Conservation (phyloP, 2,113 vertebrate genomes). For the Psilopogon haemacephalus region DNA sequence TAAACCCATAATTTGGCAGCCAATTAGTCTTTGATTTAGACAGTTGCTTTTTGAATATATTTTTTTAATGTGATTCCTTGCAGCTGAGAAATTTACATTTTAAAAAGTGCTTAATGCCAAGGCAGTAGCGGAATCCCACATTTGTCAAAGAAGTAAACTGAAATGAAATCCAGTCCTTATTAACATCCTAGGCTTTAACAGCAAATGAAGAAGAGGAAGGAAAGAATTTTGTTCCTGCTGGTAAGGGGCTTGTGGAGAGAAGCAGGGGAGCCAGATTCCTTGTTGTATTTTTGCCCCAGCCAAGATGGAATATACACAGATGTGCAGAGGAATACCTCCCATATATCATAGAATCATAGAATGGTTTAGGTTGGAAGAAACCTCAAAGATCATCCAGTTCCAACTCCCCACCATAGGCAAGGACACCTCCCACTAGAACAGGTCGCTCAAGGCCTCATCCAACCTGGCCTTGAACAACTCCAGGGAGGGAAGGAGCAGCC, state of each 20-base stretch:
- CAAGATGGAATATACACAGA: background rate
- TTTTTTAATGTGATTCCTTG: slow-evolving; percentile 64
- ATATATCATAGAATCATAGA: background rate
- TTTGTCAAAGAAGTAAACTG: slow-evolving; percentile 64
- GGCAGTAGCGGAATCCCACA: slow-evolving; percentile 65
- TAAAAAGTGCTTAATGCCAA: slow-evolving; percentile 76
- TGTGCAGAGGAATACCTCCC: background rate
- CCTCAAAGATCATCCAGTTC: too few relatives aligned
- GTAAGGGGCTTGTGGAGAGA: background rate
- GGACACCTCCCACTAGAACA: too few relatives aligned
- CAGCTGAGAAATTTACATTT: slow-evolving; percentile 79
- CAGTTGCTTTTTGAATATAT: slow-evolving; percentile 62
- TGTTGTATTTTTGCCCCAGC: rapidly evolving
- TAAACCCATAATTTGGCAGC: slow-evolving; percentile 77
- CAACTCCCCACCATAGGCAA: too few relatives aligned
- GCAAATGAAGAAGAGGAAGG: background rate
- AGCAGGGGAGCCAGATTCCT: background rate
- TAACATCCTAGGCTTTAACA: background rate
- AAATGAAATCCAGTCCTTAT: slow-evolving; percentile 30
- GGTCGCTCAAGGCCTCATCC: too few relatives aligned
- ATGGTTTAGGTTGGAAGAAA: too few relatives aligned
- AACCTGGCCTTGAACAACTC: too few relatives aligned
- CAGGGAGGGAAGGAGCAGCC: too few relatives aligned
- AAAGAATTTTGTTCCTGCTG: background rate
- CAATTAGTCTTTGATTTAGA: slow-evolving; percentile 81